Conservation (phyloP, 2,113 vertebrate genomes). For the Agapornis roseicollis region DNA sequence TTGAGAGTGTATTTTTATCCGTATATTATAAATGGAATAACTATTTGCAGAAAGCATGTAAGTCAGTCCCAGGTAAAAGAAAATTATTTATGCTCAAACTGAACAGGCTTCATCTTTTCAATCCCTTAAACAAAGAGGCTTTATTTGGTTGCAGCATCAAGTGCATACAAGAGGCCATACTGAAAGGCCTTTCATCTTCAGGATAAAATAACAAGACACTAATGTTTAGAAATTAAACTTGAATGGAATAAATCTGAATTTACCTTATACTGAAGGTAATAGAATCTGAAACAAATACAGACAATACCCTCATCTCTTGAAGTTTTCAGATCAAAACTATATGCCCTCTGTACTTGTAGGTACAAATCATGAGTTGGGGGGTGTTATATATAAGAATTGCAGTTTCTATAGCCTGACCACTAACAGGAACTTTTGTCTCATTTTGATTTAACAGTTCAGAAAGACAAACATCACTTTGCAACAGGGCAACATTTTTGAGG, state of each 20-base stretch:
- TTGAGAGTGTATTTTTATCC: background rate
- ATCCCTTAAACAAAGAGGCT: background rate
- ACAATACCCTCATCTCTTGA: background rate
- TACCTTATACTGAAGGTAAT: background rate
- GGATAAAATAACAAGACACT: background rate
- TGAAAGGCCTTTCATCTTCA: background rate
- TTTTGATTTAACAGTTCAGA: background rate
- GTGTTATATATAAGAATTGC: background rate
- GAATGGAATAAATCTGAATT: background rate
- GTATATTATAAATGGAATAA: background rate
- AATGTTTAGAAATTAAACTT: background rate
- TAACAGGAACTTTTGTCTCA: background rate
- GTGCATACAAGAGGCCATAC: background rate
- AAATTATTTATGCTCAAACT: background rate
- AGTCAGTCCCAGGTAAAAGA: background rate
- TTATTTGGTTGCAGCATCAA: background rate
- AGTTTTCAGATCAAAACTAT: background rate
- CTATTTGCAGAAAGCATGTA: background rate
- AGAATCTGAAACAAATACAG: background rate
- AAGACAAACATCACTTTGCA: background rate
- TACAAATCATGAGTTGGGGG: accelerated
- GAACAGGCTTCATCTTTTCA: background rate
- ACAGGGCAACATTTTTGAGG: background rate
- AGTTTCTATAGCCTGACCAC: background rate
- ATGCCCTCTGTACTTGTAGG: background rate